Percentiles rank a stretch among this genome's conserved stretches.
Conservation (phyloP, 37 sponge, comb jelly and placozoan species). For the Bolinopsis microptera region DNA sequence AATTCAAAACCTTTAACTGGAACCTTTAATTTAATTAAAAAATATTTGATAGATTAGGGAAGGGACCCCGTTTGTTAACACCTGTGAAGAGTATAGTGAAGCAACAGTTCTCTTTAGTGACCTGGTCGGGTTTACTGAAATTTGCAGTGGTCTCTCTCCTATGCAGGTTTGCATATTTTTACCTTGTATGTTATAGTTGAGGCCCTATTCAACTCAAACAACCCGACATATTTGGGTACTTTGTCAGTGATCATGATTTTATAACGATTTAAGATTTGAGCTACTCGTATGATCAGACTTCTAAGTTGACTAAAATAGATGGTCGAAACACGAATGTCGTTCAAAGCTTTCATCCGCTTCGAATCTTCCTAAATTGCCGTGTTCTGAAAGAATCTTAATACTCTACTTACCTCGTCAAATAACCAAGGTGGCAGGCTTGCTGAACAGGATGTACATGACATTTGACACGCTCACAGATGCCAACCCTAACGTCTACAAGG, state of each 20-base stretch:
- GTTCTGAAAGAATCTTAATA: too few species aligned
- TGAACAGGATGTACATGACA: conserved; percentile 63
- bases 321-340: too few species aligned
- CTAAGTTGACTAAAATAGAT: too few species aligned
- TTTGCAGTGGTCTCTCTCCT: conserved; percentile 30
- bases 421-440: conserved; percentile 38
- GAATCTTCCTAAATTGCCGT: too few species aligned
- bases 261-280: too few species aligned
- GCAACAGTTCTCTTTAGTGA: conserved; percentile 55
- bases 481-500: conserved; percentile 63
- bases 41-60: conserved; percentile 42
- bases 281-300: too few species aligned
- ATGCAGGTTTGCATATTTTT: too few species aligned
- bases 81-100: conserved; percentile 57
- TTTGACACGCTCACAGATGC: conserved; percentile 26
- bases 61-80: conserved; percentile 65
- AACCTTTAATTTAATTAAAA: too few species aligned
- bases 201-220: not conserved
- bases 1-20: too few species aligned
- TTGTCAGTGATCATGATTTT: too few species aligned
- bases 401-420: too few species aligned
- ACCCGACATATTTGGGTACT: not conserved
- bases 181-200: not conserved
- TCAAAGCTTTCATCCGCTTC: too few species aligned
- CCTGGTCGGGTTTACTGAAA: conserved; percentile 54